Evolutionary conservation across 2,113 vertebrate genomes (phyloP).

Genomic region (Oreocharis arfaki): DNA sequence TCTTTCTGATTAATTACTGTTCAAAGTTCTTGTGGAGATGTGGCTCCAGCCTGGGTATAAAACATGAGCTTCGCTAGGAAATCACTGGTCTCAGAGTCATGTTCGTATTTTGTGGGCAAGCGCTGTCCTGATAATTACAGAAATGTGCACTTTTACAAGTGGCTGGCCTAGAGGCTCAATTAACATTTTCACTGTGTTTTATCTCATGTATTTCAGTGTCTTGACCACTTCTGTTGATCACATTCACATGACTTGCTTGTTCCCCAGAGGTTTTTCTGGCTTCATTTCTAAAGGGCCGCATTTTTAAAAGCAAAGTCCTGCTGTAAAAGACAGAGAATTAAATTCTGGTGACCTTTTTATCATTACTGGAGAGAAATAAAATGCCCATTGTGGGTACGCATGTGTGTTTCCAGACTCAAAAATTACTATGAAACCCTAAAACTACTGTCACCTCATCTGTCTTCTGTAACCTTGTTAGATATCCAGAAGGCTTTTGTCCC

Average conservation of each 20-base stretch:
- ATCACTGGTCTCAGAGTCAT: background rate
- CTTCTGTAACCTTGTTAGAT: background rate
- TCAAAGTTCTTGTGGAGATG: background rate
- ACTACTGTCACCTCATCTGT: background rate
- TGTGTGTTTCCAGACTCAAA: background rate
- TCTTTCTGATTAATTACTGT: background rate
- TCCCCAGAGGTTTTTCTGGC: background rate
- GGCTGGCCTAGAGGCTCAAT: background rate
- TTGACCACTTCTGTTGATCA: background rate
- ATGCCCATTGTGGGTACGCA: background rate
- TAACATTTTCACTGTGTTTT: constrained; percentile 2
- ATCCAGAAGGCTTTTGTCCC: background rate
- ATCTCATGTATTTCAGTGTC: background rate
- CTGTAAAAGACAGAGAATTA: background rate
- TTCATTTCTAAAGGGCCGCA: background rate
- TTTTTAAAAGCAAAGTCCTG: background rate
- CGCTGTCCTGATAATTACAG: background rate
- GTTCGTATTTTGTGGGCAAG: background rate
- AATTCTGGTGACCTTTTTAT: background rate
- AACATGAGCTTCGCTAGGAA: background rate
- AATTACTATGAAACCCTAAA: background rate
- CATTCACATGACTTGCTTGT: background rate
- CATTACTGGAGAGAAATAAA: background rate
- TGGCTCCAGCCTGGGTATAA: background rate
- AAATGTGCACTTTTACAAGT: background rate